These are phyloP conservation scores for Calameuta pallipes DNA, from an alignment of 2,888 invertebrate species.

Conservation along the genomic window DNA sequence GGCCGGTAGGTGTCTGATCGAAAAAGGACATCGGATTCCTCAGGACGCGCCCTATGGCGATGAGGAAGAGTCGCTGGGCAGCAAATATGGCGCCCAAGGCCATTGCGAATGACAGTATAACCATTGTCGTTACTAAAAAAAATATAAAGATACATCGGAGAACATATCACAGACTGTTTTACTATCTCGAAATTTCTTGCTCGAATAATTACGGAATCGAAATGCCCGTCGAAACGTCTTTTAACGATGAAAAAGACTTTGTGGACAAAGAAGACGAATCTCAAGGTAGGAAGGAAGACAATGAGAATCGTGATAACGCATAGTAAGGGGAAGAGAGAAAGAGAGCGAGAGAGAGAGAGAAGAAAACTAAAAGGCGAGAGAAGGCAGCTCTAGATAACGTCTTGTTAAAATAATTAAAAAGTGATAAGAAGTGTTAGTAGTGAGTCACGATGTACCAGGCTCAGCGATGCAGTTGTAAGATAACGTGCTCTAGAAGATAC, in stretches of 20 bases:
- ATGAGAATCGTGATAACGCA: not conserved
- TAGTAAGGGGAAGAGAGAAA: not conserved
- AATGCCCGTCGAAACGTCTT: not conserved
- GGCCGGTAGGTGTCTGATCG: constrained; percentile 76
- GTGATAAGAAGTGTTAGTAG: not conserved
- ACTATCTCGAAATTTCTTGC: not conserved
- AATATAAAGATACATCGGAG: constrained; percentile 24
- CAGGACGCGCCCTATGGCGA: constrained; percentile 70
- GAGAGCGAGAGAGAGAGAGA: not conserved
- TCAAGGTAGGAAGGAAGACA: not conserved
- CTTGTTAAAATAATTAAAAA: not conserved
- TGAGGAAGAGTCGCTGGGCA: constrained; percentile 71
- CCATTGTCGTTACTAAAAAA: constrained; percentile 67
- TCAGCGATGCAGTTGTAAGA: not conserved
- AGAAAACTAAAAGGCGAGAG: not conserved
- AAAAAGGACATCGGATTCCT: constrained; percentile 77
- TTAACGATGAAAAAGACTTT: not conserved
- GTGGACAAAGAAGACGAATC: not conserved
- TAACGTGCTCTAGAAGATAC: not conserved
- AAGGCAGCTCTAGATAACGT: not conserved
- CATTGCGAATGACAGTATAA: constrained; percentile 70
- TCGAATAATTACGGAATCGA: not conserved
- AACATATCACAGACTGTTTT: not conserved
- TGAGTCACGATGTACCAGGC: not conserved
- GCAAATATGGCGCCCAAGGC: constrained; percentile 73